Conservation (phyloP, 2,888 invertebrate species). For the Plebejus melissa region DNA sequence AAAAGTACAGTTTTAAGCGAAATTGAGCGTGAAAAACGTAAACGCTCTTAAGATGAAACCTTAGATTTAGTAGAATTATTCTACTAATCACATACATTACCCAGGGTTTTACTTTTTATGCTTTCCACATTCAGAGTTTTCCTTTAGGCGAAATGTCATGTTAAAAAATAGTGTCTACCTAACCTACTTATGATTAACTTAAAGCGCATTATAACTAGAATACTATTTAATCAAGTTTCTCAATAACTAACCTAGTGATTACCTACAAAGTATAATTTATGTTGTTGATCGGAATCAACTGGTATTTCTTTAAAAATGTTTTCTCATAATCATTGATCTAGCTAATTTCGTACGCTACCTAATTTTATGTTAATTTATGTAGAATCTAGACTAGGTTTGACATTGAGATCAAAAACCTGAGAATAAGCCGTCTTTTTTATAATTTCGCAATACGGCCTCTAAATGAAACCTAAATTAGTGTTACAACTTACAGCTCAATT, state of each 20-base stretch:
- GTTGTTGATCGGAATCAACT: background rate
- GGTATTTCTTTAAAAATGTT: slow-evolving; percentile 3
- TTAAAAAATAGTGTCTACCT: background rate
- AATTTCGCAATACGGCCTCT: background rate
- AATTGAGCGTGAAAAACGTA: no score
- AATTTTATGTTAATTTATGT: background rate
- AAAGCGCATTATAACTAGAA: background rate
- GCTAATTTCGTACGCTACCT: background rate
- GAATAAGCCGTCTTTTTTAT: slow-evolving; percentile 3
- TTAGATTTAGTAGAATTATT: no score
- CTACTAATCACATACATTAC: no score
- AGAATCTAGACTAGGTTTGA: background rate
- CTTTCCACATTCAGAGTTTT: no score
- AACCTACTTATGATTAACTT: background rate
- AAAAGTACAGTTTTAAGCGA: no score
- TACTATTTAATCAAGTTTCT: background rate
- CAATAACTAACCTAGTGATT: background rate
- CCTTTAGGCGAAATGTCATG: background rate
- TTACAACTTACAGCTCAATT: background rate
- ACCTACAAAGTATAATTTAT: slow-evolving; percentile 7
- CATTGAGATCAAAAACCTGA: background rate
- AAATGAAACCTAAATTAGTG: background rate
- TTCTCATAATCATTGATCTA: background rate
- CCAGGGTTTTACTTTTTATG: no score
- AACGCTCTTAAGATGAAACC: no score